Evolutionary conservation across 2,797 vertebrate species (phyloP), one percentile per base, ranked within the genome.

Genomic region (Columba guinea): DNA sequence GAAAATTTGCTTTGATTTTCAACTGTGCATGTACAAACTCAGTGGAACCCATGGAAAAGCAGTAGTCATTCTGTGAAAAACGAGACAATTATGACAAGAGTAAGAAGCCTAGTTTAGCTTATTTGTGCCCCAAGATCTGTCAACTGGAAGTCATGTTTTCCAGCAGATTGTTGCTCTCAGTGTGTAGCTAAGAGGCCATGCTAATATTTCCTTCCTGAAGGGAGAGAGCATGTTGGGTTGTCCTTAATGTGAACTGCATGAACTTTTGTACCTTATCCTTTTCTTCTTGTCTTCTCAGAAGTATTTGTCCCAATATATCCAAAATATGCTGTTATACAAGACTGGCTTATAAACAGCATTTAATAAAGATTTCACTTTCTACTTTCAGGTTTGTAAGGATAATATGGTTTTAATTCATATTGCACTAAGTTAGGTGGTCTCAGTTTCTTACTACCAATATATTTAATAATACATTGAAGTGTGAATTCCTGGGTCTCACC

Each of bases 231-330:
- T 20, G 8, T 62, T 85, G 91, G 75, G 60, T 65, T 97, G 94
- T 93, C 95, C 91, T 95, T 89, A 71, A 62, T 20, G 28, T 95
- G 93, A 95, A 95, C 95, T 89, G 80, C 53, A 16, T 84, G 80
- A 96, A 95, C 93, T 95, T 96, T 95, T 90, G 90, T 92, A 91
- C 81, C 87, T 94, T 93, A 92, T 87, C 82, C 85, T 95, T 90
- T 84, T 87, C 92, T 95, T 89, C 89, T 85, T 71, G 49, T 79
- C 94, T 79, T 74, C 93, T 94, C 74, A 86, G 76, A 70, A 91
- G 14, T n/a, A 49, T 94, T 94, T 94, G 60, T 95, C 88, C 88
- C 88, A 80, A 8, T 83, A 89, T 89, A 94, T 53, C 75, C 64
- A 94, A 94, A 94, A 64, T 81, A 77, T 48, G 37, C 44, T 77